These are phyloP conservation scores for Neodiprion lecontei DNA, from an alignment of 1,140 invertebrate genomes.

Conservation along the genomic window DNA sequence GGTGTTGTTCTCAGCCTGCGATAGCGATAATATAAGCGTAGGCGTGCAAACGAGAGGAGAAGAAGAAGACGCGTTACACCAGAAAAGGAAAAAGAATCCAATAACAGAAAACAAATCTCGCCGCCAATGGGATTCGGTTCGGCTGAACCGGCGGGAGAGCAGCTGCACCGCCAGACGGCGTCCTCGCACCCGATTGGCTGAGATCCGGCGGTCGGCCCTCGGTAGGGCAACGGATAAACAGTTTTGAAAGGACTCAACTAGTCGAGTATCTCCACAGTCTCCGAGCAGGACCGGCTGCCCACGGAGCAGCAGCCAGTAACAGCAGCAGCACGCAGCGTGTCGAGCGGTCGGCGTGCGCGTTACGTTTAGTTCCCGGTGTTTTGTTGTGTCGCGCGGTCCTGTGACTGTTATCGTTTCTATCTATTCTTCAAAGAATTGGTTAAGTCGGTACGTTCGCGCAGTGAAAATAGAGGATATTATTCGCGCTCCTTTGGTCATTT, in stretches of 20 bases:
- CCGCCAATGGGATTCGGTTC: too few species aligned
- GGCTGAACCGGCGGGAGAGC: too few species aligned
- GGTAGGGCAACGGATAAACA: slow-evolving; percentile 35
- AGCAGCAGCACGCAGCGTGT: slow-evolving; percentile 29
- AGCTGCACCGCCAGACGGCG: too few species aligned
- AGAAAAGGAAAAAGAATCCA: too few species aligned
- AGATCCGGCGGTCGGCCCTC: not conserved
- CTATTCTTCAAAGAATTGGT: not conserved
- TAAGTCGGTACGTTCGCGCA: not conserved
- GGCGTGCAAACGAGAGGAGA: too few species aligned
- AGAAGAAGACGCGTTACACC: too few species aligned
- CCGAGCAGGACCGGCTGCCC: slow-evolving; percentile 9
- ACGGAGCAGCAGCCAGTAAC: too few species aligned
- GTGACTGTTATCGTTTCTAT: slow-evolving; percentile 12
- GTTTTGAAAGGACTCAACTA: slow-evolving; percentile 37
- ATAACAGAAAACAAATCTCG: too few species aligned
- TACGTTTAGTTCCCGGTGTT: slow-evolving; percentile 12
- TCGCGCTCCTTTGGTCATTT: too few species aligned
- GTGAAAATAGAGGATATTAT: not conserved
- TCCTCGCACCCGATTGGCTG: too few species aligned
- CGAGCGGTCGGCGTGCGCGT: slow-evolving; percentile 31
- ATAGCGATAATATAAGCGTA: too few species aligned
- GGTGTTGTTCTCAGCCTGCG: too few species aligned
- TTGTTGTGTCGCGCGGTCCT: slow-evolving; percentile 28
- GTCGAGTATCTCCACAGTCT: slow-evolving; percentile 11